A percentile compares a stretch with the other conserved stretches of the same genome.
Conservation (phyloP, 1,140 invertebrate species). For the Plectrocnemia conspersa region DNA sequence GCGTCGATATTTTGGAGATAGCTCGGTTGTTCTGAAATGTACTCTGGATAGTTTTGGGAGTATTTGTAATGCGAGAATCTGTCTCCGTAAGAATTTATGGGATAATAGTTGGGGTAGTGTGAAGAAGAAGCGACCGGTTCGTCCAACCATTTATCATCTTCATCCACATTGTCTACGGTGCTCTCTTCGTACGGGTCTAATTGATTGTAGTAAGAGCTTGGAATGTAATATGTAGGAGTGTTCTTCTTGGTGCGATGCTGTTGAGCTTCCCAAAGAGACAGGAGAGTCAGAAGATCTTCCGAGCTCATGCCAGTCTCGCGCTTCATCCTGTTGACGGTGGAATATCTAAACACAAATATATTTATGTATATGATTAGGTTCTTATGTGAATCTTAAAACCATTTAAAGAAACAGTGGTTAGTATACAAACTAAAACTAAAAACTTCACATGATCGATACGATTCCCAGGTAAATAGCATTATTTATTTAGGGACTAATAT, state of each 20-base stretch:
- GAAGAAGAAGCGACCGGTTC: slow-evolving; percentile 44
- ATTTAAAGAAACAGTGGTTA: too few species aligned
- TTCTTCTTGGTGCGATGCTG: slow-evolving; percentile 48
- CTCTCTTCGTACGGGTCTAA: slow-evolving; percentile 43
- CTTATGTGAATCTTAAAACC: too few species aligned
- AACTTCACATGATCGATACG: too few species aligned
- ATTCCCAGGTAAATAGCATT: too few species aligned
- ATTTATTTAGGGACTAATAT: too few species aligned
- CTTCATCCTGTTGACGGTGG: slow-evolving; percentile 36
- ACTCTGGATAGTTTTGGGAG: slow-evolving; percentile 41
- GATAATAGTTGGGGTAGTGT: slow-evolving; percentile 36
- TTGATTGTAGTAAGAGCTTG: slow-evolving; percentile 44
- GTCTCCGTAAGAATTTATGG: slow-evolving; percentile 5
- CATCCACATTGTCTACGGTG: slow-evolving; percentile 44
- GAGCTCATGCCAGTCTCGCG: slow-evolving; percentile 49
- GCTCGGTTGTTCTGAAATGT: slow-evolving; percentile 36
- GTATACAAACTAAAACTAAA: too few species aligned
- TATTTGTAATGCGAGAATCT: slow-evolving; percentile 27
- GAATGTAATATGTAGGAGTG: slow-evolving; percentile 46
- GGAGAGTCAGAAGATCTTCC: slow-evolving; percentile 46
- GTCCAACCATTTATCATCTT: slow-evolving; percentile 46
- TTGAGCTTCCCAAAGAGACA: slow-evolving; percentile 50
- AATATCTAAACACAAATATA: slow-evolving; percentile 32
- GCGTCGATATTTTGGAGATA: slow-evolving; percentile 44
- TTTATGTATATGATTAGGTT: too few species aligned